phyloP scores from a whole-genome alignment of 2,113 vertebrate species.

The Halcyon malimbica region DNA sequence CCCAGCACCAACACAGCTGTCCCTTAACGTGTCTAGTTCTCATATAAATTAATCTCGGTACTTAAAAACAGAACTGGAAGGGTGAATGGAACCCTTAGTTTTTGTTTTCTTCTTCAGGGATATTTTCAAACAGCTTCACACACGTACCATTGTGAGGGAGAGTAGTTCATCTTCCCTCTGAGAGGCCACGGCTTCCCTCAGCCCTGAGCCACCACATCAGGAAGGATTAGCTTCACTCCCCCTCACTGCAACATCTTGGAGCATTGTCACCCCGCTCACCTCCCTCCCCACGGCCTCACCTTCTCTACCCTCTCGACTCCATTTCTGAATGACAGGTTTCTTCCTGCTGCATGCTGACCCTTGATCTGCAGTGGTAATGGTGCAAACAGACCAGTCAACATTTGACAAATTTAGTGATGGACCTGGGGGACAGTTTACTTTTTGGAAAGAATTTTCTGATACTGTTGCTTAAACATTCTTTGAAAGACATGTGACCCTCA shows the following conservation, averaged over 20 bases:
- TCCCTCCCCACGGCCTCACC: neutral
- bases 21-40: neutral
- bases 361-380: neutral
- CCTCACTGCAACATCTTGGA: neutral
- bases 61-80: neutral
- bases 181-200: neutral
- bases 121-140: neutral
- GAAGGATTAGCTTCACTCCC: neutral
- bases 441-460: neutral
- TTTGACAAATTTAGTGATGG: neutral
- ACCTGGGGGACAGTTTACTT: neutral
- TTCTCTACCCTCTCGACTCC: neutral
- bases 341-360: neutral
- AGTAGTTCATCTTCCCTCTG: neutral
- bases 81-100: neutral
- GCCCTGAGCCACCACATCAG: neutral
- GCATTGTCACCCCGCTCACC: rapidly evolving
- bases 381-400: neutral
- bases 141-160: neutral
- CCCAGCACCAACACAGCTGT: neutral
- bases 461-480: neutral
- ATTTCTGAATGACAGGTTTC: neutral
- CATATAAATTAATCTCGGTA: neutral
- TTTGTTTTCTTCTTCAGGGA: neutral
- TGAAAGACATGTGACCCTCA: neutral